Evolutionary conservation across 2,888 invertebrate species (phyloP).

Genomic region (Caenorhabditis drosophilae): DNA sequence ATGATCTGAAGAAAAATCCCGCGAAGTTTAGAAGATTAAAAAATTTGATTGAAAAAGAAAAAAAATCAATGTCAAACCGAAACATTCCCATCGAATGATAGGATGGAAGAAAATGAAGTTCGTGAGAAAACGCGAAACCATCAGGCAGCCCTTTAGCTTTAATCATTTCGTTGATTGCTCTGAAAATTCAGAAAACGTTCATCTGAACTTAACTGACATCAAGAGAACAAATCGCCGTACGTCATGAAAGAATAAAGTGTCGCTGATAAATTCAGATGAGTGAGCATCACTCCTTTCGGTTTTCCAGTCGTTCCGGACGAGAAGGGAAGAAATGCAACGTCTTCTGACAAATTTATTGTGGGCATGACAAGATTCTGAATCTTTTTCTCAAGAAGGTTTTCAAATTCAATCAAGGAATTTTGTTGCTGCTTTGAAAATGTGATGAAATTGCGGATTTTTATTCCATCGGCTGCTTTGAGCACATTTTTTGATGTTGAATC

Average conservation of each 20-base stretch:
- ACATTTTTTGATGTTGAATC: constrained; percentile 4
- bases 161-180: constrained; percentile 12
- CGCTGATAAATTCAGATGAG: constrained; percentile 44
- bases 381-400: too few species aligned
- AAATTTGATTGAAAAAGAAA: too few species aligned
- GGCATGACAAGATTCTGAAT: constrained; percentile 20
- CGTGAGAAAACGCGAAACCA: constrained; percentile 23
- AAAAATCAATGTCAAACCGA: constrained; percentile 23
- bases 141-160: constrained; percentile 13
- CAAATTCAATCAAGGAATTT: too few species aligned
- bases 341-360: constrained; percentile 35
- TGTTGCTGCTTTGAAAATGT: neutral
- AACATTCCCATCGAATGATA: constrained; percentile 58
- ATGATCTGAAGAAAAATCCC: too few species aligned
- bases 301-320: constrained; percentile 59
- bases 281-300: constrained; percentile 58
- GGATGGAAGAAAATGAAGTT: constrained; percentile 49
- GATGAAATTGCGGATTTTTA: constrained; percentile 2
- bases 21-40: too few species aligned
- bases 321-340: constrained; percentile 53
- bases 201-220: constrained; percentile 4
- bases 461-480: constrained; percentile 8
- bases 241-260: constrained; percentile 31
- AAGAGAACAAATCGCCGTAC: too few species aligned
- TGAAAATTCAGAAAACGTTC: constrained; percentile 12